Evolutionary conservation across 1,140 invertebrate species (phyloP), one percentile per base, ranked within the genome.

Genomic region (Aphelenchoides avenae): DNA sequence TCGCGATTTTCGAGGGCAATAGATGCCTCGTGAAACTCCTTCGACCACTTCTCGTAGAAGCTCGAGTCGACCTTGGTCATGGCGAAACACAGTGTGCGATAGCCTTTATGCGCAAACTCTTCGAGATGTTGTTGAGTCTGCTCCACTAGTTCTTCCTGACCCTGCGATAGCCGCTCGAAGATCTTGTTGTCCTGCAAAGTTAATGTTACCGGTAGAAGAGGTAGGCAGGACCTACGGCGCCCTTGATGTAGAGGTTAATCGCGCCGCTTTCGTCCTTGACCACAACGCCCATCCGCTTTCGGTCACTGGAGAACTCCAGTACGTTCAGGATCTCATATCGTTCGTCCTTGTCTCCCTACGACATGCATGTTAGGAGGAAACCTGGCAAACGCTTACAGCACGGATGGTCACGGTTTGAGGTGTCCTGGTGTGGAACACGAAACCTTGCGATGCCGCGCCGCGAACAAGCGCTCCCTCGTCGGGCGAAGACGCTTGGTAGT

Each of bases 401-500:
- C n/a, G n/a, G n/a, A n/a, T 80, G 30, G 93, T 84, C 68, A 86
- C 84, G 5, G 91, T 87, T 68, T 83, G 83, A 41, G 91, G 91
- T 9, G 89, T 92, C 48, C 94, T 83, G 15, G 85, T 87, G 68
- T 87, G 85, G 77, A 98, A 97, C 29, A 88, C 83, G 81, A 88
- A 96, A 22, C 91, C 91, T 77, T 89, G 86, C 57, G 83, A 80
- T 53, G 84, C 83, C 26, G 92, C 93, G 40, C 91, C 94, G 72
- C 89, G 84, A 15, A 99, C 91, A 39, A 99, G 79, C 26, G 95
- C 95, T 73, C 87, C 84, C 79, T 99, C 94, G 81, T 99, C 94
- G 44, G 94, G 94, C 55, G 91, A 96, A 20, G 93, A 91, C 1
- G 92, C 92, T 78, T 97, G 91, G 80, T 98, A 99, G n/a, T 70